Evolutionary conservation across 2,797 vertebrate genomes (phyloP).

Genomic region (Parambassis ranga): DNA sequence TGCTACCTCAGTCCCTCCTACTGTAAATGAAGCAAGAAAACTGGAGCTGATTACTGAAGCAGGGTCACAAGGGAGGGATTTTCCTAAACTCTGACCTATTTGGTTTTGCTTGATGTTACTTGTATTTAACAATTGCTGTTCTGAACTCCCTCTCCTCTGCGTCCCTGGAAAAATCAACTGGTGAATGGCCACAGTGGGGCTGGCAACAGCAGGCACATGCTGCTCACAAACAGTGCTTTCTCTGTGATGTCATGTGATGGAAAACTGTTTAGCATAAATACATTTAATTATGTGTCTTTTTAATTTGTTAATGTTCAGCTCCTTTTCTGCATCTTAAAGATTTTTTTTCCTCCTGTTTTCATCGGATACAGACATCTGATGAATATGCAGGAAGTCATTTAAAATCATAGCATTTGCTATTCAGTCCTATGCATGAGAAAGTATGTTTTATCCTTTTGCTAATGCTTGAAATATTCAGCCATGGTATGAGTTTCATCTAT

Average conservation of each 20-base stretch:
- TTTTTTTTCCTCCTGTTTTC: background rate
- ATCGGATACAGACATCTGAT: background rate
- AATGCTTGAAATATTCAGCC: background rate
- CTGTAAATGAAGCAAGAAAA: background rate
- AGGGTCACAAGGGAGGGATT: slow-evolving; percentile 5
- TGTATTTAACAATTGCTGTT: slow-evolving; percentile 20
- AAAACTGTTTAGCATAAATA: too few relatives aligned
- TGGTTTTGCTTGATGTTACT: slow-evolving; percentile 31
- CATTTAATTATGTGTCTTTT: too few relatives aligned
- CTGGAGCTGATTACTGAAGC: slow-evolving; percentile 28
- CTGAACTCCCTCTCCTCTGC: background rate
- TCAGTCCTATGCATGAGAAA: background rate
- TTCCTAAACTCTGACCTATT: slow-evolving; percentile 17
- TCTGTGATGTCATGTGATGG: too few relatives aligned
- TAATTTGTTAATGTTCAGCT: too few relatives aligned
- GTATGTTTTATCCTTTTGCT: background rate
- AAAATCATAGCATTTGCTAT: background rate
- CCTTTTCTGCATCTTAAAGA: too few relatives aligned
- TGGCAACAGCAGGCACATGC: background rate
- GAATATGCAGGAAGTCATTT: background rate
- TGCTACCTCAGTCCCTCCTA: too few relatives aligned
- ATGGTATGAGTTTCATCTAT: background rate
- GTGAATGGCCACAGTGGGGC: background rate
- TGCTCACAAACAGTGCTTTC: background rate
- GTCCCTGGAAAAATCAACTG: background rate